phyloP scores from a whole-genome alignment of 1,140 invertebrate species.

The Rhagoletis pomonella region DNA sequence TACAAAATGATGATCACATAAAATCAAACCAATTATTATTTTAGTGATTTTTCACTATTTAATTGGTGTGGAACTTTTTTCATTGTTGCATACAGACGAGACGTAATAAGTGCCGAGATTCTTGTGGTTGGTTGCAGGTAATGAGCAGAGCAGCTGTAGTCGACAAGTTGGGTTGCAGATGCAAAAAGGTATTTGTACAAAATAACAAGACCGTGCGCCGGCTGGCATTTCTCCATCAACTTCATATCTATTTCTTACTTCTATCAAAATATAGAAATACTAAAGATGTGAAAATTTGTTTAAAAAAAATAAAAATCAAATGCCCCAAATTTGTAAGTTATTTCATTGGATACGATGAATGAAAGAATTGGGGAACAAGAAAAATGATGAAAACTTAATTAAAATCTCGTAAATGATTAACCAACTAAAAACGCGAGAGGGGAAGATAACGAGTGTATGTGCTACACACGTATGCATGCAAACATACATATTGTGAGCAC shows the following conservation, averaged over 20 bases:
- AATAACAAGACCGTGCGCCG: conserved; percentile 40
- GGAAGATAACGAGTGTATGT: not conserved
- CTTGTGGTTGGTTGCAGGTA: not conserved
- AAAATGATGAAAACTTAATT: conserved; percentile 45
- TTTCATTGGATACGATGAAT: conserved; percentile 35
- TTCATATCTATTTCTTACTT: not conserved
- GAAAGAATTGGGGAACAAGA: conserved; percentile 21
- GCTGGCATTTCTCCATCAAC: conserved; percentile 44
- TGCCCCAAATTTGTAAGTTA: conserved; percentile 25
- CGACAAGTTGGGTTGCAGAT: not conserved
- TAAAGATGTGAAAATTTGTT: not conserved
- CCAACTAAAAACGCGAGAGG: not conserved
- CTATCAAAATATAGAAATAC: not conserved
- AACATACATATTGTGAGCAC: not conserved
- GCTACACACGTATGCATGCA: not conserved
- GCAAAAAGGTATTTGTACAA: not conserved
- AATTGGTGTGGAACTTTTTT: conserved; percentile 3
- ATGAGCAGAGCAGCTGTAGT: not conserved
- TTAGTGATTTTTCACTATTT: conserved; percentile 56
- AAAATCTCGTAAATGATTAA: conserved; percentile 40
- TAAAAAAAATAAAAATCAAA: conserved; percentile 42
- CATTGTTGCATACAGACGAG: not conserved
- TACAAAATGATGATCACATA: conserved; percentile 32
- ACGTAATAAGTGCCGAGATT: not conserved
- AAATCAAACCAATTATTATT: conserved; percentile 54